A percentile compares a stretch with the other conserved stretches of the same genome.
Conservation (phyloP, 53 echinoderm and acorn worm genomes). For the Mesocentrotus franciscanus region DNA sequence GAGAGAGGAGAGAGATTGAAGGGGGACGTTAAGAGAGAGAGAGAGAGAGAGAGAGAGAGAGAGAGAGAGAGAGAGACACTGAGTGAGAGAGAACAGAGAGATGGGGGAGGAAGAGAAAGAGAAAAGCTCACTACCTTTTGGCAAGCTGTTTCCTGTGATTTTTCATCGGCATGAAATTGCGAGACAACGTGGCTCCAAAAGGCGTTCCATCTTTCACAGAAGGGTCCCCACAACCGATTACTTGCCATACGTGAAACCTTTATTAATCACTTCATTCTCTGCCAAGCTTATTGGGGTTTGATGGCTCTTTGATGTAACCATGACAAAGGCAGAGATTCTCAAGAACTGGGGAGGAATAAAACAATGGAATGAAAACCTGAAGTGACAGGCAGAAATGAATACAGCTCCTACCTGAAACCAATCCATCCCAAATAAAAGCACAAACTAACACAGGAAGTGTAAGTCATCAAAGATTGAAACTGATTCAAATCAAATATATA, state of each 20-base stretch:
- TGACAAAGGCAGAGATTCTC: neutral
- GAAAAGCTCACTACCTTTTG: slow-evolving; percentile 18
- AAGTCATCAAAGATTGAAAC: slow-evolving; percentile 43
- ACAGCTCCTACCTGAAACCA: slow-evolving; percentile 3
- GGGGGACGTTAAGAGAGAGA: neutral
- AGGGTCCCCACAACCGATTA: neutral
- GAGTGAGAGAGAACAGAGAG: neutral
- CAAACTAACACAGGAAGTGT: slow-evolving; percentile 10
- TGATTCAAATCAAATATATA: slow-evolving; percentile 25
- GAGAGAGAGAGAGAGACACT: neutral
- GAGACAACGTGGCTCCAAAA: slow-evolving; percentile 36
- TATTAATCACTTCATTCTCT: neutral
- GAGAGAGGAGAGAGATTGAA: neutral
- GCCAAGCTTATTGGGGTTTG: neutral
- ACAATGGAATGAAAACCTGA: slow-evolving; percentile 21
- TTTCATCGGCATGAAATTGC: slow-evolving; percentile 30
- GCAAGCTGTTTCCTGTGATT: slow-evolving; percentile 49
- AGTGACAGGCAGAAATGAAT: neutral
- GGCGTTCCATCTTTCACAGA: slow-evolving; percentile 17
- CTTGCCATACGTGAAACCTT: neutral
- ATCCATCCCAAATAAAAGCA: neutral
- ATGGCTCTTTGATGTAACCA: neutral
- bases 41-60: neutral
- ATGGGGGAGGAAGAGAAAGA: neutral
- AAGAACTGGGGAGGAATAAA: too few species aligned